phyloP scores from a whole-genome alignment of 2,888 invertebrate species.

The Didymodactylos carnosus region DNA sequence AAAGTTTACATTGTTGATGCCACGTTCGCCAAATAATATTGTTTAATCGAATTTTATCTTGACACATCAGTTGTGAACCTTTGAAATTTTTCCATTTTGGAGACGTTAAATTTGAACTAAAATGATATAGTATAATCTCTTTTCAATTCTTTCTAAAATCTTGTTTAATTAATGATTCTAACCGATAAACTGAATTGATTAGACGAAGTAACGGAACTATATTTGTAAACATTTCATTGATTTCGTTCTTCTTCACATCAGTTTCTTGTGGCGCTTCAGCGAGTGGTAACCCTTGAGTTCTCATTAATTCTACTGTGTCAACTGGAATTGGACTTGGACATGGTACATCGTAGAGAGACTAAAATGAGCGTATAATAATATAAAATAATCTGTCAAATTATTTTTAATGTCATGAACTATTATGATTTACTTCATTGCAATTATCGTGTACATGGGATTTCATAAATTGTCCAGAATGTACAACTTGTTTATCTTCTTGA shows the following conservation, averaged over 20 bases:
- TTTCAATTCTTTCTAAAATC: too few relatives aligned
- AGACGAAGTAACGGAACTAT: neutral
- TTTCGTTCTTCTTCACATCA: too few relatives aligned
- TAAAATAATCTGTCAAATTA: neutral
- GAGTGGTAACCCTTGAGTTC: neutral
- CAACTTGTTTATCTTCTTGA: neutral
- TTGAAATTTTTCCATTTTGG: constrained; percentile 99
- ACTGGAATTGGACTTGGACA: neutral
- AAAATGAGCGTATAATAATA: neutral
- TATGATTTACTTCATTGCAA: neutral
- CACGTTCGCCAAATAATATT: constrained; percentile 99
- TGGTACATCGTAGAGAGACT: neutral
- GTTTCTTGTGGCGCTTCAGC: neutral
- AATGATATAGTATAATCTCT: neutral
- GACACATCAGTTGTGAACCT: constrained; percentile 84
- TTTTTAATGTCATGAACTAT: neutral
- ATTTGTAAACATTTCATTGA: neutral
- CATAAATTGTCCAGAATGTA: neutral
- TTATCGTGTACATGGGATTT: neutral
- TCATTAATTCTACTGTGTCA: neutral
- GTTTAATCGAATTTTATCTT: constrained; percentile 94
- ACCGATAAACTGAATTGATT: neutral
- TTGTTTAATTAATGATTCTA: too few relatives aligned
- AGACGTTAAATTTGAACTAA: constrained; percentile 38
- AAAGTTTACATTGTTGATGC: constrained; percentile 61